Evolutionary conservation across 2,113 vertebrate species (phyloP), one percentile per base, ranked within the genome.

Genomic region (Entomyzon cyanotis): DNA sequence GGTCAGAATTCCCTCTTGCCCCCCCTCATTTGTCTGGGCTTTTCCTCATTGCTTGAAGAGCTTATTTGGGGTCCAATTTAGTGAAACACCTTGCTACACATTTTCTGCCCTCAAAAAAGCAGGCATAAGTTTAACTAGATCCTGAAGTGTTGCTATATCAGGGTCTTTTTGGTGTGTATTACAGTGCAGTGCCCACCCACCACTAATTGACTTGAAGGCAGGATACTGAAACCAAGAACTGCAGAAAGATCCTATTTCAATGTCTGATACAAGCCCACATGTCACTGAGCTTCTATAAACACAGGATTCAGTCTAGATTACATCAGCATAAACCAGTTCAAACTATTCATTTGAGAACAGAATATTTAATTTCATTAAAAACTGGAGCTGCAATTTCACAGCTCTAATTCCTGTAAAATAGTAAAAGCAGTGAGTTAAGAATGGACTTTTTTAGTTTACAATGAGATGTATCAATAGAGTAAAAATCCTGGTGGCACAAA

Each of bases 211-310:
- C 28, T 80, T 69, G 46, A 82, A 84, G 49, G 27, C 7, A 1
- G 42, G 24, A 62, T 69, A 49, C 12, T 59, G 47, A 90, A 92
- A 90, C 30, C 35, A 74, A 84, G 59, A 80, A 63, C 63, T 30
- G 33, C 11, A 93, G 46, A 47, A 83, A 88, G 76, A 92, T 93
- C 63, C 28, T 69, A 17, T 95, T 90, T 95, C 96, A 93, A n/a
- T 42, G 13, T 63, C 64, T 1, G 2, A 42, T 74, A 89, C 30
- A 74, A 93, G 30, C 47, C 22, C 63, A 25, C 35, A 41, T 67
- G 73, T 62, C 64, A 67, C 56, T 93, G 71, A 94, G 39, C 24
- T 84, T 92, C 69, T 92, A n/a, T 41, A 94, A 96, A 89, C 76
- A 84, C 33, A 67, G 20, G 52, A 52, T 52, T 84, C 33, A 50